Conservation (phyloP, 2,113 vertebrate species). For the Crypturellus undulatus region DNA sequence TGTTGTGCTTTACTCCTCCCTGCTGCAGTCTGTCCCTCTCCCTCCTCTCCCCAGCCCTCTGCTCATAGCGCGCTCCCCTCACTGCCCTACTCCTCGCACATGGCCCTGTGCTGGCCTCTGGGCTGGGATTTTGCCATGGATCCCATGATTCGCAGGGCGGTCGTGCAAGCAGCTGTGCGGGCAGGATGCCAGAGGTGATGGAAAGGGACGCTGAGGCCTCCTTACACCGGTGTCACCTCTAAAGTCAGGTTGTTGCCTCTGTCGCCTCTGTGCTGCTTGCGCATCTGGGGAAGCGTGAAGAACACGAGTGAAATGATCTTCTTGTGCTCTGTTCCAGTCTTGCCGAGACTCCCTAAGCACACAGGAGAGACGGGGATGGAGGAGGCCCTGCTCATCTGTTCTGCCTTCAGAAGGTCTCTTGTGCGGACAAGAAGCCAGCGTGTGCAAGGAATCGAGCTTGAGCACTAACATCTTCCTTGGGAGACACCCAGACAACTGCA, state of each 20-base stretch:
- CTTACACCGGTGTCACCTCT: neutral
- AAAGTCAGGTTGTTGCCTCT: neutral
- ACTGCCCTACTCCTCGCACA: neutral
- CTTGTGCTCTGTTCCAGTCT: neutral
- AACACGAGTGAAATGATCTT: neutral
- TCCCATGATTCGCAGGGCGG: neutral
- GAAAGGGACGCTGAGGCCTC: neutral
- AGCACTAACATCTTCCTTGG: neutral
- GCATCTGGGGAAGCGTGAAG: neutral
- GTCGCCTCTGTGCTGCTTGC: neutral
- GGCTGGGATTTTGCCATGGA: neutral
- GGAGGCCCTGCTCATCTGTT: neutral
- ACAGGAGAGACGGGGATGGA: neutral
- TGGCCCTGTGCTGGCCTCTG: no score
- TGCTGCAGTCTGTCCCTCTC: neutral
- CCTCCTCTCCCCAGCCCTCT: neutral
- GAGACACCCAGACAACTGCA: neutral
- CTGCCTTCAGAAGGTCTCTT: accelerated
- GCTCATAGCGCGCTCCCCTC: neutral
- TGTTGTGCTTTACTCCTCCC: neutral
- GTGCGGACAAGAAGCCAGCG: neutral
- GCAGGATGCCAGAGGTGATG: neutral
- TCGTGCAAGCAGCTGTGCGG: neutral
- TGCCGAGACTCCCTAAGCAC: neutral
- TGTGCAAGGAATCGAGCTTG: neutral